Percentiles rank a stretch among this genome's conserved stretches.
Evolutionary conservation across 2,888 invertebrate genomes (phyloP).

Genomic region (Sceliomorpha sp.): DNA sequence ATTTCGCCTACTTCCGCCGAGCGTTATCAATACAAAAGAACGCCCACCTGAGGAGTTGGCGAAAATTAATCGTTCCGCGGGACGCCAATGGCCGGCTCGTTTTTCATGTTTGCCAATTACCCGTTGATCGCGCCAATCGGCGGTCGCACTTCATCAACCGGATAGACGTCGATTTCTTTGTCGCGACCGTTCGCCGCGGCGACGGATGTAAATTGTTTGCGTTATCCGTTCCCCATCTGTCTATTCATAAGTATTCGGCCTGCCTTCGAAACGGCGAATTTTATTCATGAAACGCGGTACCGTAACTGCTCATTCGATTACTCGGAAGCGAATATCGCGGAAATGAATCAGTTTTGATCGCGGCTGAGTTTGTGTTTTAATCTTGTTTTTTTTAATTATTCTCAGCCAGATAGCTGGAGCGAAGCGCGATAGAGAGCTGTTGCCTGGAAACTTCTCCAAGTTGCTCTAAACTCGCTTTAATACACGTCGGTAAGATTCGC

Average conservation of each 20-base stretch:
- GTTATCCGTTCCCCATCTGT: slow-evolving; percentile 7
- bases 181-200: not conserved
- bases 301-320: slow-evolving; percentile 33
- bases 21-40: slow-evolving; percentile 37
- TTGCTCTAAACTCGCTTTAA: slow-evolving; percentile 44
- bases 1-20: slow-evolving; percentile 23
- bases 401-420: slow-evolving; percentile 26
- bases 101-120: slow-evolving; percentile 8
- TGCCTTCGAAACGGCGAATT: not conserved
- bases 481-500: slow-evolving; percentile 34
- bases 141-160: too few relatives aligned
- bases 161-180: not conserved
- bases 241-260: too few relatives aligned
- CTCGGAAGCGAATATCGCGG: slow-evolving; percentile 11
- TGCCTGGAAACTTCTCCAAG: slow-evolving; percentile 38
- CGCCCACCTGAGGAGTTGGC: slow-evolving; percentile 35
- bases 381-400: slow-evolving; percentile 43
- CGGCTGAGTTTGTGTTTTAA: slow-evolving; percentile 28
- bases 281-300: slow-evolving; percentile 16
- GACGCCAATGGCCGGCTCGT: slow-evolving; percentile 12
- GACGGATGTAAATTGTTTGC: slow-evolving; percentile 4
- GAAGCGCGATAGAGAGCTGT: slow-evolving; percentile 24
- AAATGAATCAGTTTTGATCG: slow-evolving; percentile 39
- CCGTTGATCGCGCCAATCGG: slow-evolving; percentile 2
- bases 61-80: slow-evolving; percentile 24